Percentiles rank a stretch among this genome's conserved stretches.
These are phyloP conservation scores for Steinernema scapterisci DNA, from an alignment of 2,888 invertebrate genomes.

Conservation along the genomic window DNA sequence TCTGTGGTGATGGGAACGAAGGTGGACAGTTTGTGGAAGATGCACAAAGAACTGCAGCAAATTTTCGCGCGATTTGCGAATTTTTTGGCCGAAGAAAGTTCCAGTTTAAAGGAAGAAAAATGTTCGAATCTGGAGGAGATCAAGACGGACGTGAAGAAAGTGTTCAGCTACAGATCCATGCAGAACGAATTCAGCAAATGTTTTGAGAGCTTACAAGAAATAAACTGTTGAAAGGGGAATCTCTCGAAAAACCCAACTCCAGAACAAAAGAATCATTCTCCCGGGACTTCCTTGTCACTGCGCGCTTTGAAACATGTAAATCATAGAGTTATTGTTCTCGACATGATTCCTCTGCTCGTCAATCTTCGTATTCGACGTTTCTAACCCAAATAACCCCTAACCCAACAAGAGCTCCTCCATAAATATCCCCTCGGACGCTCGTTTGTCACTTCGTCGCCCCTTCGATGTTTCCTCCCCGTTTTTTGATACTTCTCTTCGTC, in stretches of 20 bases:
- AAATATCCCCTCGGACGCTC: no score
- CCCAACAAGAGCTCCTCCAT: not conserved
- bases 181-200: conserved; percentile 3
- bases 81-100: not conserved
- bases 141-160: not conserved
- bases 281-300: not conserved
- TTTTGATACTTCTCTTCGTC: not conserved
- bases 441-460: no score
- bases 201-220: not conserved
- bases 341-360: not conserved
- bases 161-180: not conserved
- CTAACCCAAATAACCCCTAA: conserved; percentile 17
- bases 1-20: conserved; percentile 3
- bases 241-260: no score
- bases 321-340: not conserved
- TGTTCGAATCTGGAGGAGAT: not conserved
- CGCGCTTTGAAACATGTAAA: no score
- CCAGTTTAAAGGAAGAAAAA: not conserved
- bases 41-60: not conserved
- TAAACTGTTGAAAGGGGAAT: not conserved
- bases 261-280: not conserved
- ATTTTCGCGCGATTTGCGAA: not conserved
- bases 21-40: conserved; percentile 12
- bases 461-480: not conserved
- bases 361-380: not conserved